A percentile compares a stretch with the other conserved stretches of the same genome.
Evolutionary conservation across 2,797 vertebrate species (phyloP).

Genomic region (Danio jaintianensis): DNA sequence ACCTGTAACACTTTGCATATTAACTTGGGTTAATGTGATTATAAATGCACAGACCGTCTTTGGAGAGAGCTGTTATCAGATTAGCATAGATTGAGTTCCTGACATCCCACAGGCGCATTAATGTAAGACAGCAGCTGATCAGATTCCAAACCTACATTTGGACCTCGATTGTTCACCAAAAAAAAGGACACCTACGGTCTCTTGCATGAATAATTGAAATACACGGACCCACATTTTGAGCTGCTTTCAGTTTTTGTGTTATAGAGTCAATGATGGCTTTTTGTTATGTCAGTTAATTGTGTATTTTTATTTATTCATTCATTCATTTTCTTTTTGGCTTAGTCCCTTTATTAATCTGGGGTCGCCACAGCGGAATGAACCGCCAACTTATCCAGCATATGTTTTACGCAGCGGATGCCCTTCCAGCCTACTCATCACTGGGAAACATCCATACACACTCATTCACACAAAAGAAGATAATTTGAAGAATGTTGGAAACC

Average conservation of each 20-base stretch:
- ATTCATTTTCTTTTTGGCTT: too few relatives aligned
- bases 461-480: too few relatives aligned
- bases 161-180: slow-evolving; percentile 13
- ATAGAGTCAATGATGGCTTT: neutral
- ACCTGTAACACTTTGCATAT: neutral
- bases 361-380: too few relatives aligned
- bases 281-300: neutral
- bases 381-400: too few relatives aligned
- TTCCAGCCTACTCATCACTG: too few relatives aligned
- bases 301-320: too few relatives aligned
- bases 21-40: neutral
- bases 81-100: neutral
- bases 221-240: neutral
- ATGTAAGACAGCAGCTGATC: slow-evolving; percentile 33
- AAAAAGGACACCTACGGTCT: slow-evolving; percentile 24
- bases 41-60: neutral
- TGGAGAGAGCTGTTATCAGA: slow-evolving; percentile 24
- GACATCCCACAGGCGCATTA: neutral
- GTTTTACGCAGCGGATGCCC: too few relatives aligned
- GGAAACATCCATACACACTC: too few relatives aligned
- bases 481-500: too few relatives aligned
- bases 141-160: slow-evolving; percentile 54
- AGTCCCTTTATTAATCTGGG: too few relatives aligned
- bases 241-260: neutral
- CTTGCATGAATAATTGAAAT: slow-evolving; percentile 14